phyloP scores from a whole-genome alignment of 1,140 invertebrate genomes.

The Aphelinus atriplicis region DNA sequence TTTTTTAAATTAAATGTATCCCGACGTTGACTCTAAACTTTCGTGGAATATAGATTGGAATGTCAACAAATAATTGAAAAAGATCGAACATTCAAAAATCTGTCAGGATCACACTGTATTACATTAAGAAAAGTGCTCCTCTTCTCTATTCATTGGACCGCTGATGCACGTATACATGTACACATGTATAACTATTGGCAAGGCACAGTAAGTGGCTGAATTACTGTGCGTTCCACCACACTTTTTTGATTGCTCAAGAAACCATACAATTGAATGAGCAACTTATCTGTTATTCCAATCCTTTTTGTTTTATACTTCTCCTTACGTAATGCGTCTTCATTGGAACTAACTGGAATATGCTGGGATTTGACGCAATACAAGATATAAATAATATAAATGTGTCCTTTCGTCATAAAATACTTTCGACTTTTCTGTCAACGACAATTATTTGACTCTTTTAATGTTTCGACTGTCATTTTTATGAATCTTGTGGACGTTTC shows the following conservation, averaged over 20 bases:
- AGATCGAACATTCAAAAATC: too few relatives aligned
- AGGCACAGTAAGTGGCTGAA: slow-evolving; percentile 47
- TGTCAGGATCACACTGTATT: too few relatives aligned
- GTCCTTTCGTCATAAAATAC: background rate
- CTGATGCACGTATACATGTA: background rate
- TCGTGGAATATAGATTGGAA: too few relatives aligned
- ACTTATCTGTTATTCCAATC: background rate
- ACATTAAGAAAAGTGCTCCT: background rate
- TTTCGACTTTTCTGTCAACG: too few relatives aligned
- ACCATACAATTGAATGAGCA: slow-evolving; percentile 3
- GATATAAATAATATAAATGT: slow-evolving; percentile 21
- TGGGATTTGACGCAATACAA: background rate
- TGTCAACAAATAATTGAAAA: too few relatives aligned
- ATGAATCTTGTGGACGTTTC: too few relatives aligned
- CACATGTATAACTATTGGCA: slow-evolving; percentile 11
- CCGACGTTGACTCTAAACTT: too few relatives aligned
- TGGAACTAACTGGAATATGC: background rate
- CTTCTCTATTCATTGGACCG: slow-evolving; percentile 12
- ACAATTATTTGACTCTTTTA: too few relatives aligned
- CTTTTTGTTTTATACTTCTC: background rate
- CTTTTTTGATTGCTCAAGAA: slow-evolving; percentile 3
- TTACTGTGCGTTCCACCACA: slow-evolving; percentile 40
- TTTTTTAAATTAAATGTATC: too few relatives aligned
- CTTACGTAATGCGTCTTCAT: slow-evolving; percentile 5
- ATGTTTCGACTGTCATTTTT: too few relatives aligned